A percentile compares a stretch with the other conserved stretches of the same genome.
phyloP scores from a whole-genome alignment of 2,113 vertebrate species.

The Apistogramma diplotaenia region DNA sequence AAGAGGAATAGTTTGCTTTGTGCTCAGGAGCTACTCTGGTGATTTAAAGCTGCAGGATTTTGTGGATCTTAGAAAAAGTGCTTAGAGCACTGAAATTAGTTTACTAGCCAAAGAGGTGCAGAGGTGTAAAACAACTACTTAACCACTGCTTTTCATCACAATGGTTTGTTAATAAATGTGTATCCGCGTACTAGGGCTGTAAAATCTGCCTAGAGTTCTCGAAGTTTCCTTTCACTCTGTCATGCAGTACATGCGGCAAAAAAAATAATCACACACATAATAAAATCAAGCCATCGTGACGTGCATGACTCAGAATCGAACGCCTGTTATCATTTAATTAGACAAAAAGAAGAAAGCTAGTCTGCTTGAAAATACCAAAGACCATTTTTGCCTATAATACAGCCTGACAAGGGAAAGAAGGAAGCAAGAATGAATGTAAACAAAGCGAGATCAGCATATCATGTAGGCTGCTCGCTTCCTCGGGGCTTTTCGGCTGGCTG shows the following conservation, averaged over 20 bases:
- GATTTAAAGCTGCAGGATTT: background rate
- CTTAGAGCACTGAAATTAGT: background rate
- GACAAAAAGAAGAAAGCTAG: slow-evolving; percentile 15
- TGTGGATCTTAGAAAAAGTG: background rate
- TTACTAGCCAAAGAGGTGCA: background rate
- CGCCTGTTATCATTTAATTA: background rate
- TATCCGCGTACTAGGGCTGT: background rate
- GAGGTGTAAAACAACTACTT: background rate
- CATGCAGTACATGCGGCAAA: background rate
- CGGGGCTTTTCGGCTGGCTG: background rate
- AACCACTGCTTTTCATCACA: background rate
- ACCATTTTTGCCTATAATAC: background rate
- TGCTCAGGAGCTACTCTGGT: background rate
- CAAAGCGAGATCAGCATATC: slow-evolving; percentile 27
- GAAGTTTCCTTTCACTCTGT: background rate
- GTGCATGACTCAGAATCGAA: background rate
- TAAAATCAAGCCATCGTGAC: background rate
- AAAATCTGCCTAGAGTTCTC: background rate
- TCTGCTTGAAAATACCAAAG: background rate
- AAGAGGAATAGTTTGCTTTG: background rate
- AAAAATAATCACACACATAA: background rate
- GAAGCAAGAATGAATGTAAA: slow-evolving; percentile 32
- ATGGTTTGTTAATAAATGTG: background rate
- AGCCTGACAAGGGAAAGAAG: background rate
- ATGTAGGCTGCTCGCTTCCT: background rate